A percentile compares a stretch with the other conserved stretches of the same genome.
These are phyloP conservation scores for Coronaproctus castanopsis DNA, from an alignment of 2,888 invertebrate genomes.

Conservation along the genomic window DNA sequence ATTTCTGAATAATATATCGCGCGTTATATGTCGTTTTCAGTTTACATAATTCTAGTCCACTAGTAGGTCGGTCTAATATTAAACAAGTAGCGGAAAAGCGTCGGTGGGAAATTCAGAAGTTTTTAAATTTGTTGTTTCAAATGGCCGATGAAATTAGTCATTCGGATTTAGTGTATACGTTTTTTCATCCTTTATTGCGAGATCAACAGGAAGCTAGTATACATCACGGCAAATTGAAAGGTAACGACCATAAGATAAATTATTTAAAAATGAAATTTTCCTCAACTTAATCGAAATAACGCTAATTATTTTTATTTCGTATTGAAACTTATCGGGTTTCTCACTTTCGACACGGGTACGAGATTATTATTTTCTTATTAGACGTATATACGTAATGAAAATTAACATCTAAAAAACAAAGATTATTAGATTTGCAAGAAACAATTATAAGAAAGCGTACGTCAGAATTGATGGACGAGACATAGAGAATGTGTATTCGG, in stretches of 20 bases:
- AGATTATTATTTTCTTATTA: no score
- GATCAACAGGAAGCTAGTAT: constrained; percentile 83
- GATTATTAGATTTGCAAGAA: no score
- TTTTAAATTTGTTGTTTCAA: constrained; percentile 64
- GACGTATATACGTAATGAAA: no score
- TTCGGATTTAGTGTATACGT: constrained; percentile 90
- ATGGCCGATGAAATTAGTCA: constrained; percentile 87
- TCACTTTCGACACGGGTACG: no score
- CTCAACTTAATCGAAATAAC: neutral
- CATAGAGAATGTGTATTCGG: no score
- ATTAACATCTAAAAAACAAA: no score
- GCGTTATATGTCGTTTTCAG: no score
- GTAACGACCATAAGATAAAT: no score
- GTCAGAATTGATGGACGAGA: no score
- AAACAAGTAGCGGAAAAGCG: constrained; percentile 85
- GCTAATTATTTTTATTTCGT: neutral
- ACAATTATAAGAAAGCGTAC: no score
- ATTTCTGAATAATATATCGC: no score
- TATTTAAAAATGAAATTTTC: no score
- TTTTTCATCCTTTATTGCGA: constrained; percentile 86
- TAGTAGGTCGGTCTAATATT: constrained; percentile 80
- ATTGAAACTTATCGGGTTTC: constrained; percentile 9
- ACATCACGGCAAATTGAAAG: constrained; percentile 53
- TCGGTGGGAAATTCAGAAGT: constrained; percentile 69
- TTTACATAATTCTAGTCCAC: constrained; percentile 44